Conservation (phyloP, 2,888 invertebrate species). For the Eumerus sabulonum region DNA sequence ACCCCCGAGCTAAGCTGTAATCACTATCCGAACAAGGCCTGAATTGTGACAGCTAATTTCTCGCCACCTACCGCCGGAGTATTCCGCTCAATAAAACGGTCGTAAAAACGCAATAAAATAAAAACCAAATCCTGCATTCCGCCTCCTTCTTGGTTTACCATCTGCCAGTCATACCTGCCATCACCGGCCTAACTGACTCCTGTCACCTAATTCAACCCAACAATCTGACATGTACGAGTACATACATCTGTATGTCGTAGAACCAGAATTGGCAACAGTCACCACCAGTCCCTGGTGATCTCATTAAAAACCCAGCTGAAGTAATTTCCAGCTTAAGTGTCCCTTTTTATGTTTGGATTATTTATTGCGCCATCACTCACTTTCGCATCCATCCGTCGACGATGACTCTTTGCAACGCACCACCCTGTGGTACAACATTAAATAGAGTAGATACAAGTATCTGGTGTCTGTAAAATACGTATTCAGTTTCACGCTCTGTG, state of each 20-base stretch:
- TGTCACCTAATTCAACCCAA: constrained; percentile 34
- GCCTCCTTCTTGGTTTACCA: constrained; percentile 1
- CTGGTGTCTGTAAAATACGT: constrained; percentile 13
- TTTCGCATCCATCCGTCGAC: constrained; percentile 53
- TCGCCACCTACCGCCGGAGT: constrained; percentile 6
- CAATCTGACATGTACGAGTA: constrained; percentile 2
- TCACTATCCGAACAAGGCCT: constrained; percentile 4
- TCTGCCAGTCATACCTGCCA: constrained; percentile 17
- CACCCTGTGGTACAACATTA: not conserved
- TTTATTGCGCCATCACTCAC: constrained; percentile 70
- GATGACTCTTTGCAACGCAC: constrained; percentile 15
- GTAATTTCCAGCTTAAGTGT: constrained; percentile 70
- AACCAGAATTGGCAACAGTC: constrained; percentile 46
- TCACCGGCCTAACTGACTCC: constrained; percentile 29
- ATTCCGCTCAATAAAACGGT: constrained; percentile 22
- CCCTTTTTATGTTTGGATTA: constrained; percentile 69
- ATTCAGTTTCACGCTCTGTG: constrained; percentile 54
- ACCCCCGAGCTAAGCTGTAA: constrained; percentile 5
- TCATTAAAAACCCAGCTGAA: constrained; percentile 70
- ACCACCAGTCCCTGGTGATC: constrained; percentile 68
- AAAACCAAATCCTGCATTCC: constrained; percentile 7
- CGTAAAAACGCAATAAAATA: constrained; percentile 10
- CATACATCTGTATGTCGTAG: constrained; percentile 21
- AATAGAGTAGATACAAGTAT: constrained; percentile 33
- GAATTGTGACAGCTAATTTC: constrained; percentile 22